Base-by-base conservation (phyloP, 1,140 invertebrate species). In the Drosophila sproati region DNA sequence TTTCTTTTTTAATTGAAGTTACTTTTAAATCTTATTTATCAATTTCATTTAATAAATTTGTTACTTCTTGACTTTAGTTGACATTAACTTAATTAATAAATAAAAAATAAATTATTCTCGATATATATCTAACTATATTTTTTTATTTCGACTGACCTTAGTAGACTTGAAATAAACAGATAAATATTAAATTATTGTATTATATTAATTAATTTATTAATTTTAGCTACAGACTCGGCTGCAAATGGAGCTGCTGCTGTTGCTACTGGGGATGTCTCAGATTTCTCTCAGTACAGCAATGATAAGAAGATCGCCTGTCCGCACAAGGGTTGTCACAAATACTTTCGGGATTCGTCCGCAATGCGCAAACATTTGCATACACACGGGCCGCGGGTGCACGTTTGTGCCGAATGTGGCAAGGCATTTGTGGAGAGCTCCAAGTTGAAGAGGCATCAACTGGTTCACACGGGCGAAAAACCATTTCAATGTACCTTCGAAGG, bases 401-500 rank as follows among this genome's bases (percentile, higher is more conserved):
- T 99, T 0, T 99, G 98, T 94, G 98, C 98, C 0, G 98, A 99
- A 91, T 99, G 98, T 94, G 98, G 98, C 66, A 99, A 99, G 93
- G 98, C 98, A 1, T 99, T 99, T 93, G 98, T 99, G 3, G 98
- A 99, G 93, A 98, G 97, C 93, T 98, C 98, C 0, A 99, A 99
- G 94, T 93, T 99, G 56, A 99, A 99, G 92, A 93, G 98, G 86
- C 98, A 98, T 93, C 98, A 98, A 91, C 92, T 99, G 20, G 98
- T 98, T 5, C 98, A 98, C 87, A 98, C 98, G 0, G 98, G 98
- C 62, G 98, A 98, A 93, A 98, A 98, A 93, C 98, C 98, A 20
- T 99, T 99, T 93, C 96, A 99, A 94, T 99, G 98, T 93, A 99
- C 98, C 12, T 99, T 99, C 93, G 98, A 99, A 93, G 98, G 98